A percentile compares a stretch with the other conserved stretches of the same genome.
These are phyloP conservation scores for Venturia canescens DNA, from an alignment of 1,140 invertebrate genomes.

Conservation along the genomic window DNA sequence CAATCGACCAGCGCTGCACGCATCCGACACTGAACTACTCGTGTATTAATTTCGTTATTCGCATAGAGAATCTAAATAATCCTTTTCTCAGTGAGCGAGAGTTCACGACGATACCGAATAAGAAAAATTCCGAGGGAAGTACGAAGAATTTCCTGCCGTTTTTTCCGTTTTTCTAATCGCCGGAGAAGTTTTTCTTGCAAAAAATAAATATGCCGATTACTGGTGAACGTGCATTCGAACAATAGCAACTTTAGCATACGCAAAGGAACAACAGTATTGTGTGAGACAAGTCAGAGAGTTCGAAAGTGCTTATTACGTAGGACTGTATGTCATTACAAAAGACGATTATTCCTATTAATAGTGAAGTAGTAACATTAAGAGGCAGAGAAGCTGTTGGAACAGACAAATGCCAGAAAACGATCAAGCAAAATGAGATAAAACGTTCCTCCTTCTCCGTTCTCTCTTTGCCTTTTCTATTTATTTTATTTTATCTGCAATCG, in stretches of 20 bases:
- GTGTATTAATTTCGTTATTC: constrained; percentile 16
- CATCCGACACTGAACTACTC: constrained; percentile 1
- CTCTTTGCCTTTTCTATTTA: neutral
- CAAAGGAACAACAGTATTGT: neutral
- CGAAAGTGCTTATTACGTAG: constrained; percentile 4
- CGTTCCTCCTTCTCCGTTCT: neutral
- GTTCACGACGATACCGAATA: too few species aligned
- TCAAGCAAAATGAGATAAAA: neutral
- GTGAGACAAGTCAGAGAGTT: neutral
- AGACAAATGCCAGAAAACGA: constrained; percentile 64
- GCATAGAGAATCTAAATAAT: constrained; percentile 17
- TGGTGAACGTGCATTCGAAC: too few species aligned
- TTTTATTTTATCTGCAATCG: neutral
- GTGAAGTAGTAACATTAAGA: constrained; percentile 46
- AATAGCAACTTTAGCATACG: neutral
- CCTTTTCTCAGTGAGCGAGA: neutral
- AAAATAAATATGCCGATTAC: too few species aligned
- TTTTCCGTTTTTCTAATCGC: too few species aligned
- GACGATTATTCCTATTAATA: constrained; percentile 59
- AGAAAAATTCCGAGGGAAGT: too few species aligned
- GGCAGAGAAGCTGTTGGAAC: constrained; percentile 57
- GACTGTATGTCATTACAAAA: neutral
- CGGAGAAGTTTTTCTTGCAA: too few species aligned
- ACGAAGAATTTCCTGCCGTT: too few species aligned
- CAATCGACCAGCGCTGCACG: constrained; percentile 11